Percentiles rank a stretch among this genome's conserved stretches.
These are phyloP conservation scores for Cepaea hortensis DNA, from an alignment of 2,888 invertebrate species.

Conservation along the genomic window DNA sequence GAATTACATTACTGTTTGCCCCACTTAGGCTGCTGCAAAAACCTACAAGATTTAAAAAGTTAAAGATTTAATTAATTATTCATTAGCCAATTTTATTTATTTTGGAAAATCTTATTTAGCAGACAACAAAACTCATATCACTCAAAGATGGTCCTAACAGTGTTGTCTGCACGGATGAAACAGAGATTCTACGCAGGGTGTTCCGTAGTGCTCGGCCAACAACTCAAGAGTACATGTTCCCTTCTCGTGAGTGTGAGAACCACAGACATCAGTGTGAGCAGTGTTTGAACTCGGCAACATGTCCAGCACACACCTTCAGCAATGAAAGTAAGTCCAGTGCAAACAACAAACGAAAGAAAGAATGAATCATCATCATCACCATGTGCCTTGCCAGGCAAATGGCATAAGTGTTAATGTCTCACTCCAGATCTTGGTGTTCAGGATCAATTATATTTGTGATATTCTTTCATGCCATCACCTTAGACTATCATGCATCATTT, in stretches of 20 bases:
- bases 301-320: slow-evolving; percentile 33
- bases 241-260: slow-evolving; percentile 61
- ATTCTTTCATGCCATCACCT: too few species aligned
- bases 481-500: too few species aligned
- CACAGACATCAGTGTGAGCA: slow-evolving; percentile 57
- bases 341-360: background rate
- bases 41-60: too few species aligned
- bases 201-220: slow-evolving; percentile 64
- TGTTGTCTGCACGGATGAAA: slow-evolving; percentile 69
- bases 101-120: background rate
- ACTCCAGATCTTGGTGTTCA: too few species aligned
- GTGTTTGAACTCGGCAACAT: slow-evolving; percentile 56
- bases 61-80: too few species aligned
- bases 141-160: slow-evolving; percentile 61
- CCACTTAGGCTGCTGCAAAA: too few species aligned
- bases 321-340: slow-evolving; percentile 17
- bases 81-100: background rate
- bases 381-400: too few species aligned
- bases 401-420: too few species aligned
- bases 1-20: too few species aligned
- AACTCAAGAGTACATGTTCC: slow-evolving; percentile 64
- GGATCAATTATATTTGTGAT: too few species aligned
- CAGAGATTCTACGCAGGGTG: slow-evolving; percentile 64
- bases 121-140: slow-evolving; percentile 45
- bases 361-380: too few species aligned